Evolutionary conservation across 2,888 invertebrate species (phyloP), one percentile per base, ranked within the genome.

Genomic region (Eubasilissa splendida): DNA sequence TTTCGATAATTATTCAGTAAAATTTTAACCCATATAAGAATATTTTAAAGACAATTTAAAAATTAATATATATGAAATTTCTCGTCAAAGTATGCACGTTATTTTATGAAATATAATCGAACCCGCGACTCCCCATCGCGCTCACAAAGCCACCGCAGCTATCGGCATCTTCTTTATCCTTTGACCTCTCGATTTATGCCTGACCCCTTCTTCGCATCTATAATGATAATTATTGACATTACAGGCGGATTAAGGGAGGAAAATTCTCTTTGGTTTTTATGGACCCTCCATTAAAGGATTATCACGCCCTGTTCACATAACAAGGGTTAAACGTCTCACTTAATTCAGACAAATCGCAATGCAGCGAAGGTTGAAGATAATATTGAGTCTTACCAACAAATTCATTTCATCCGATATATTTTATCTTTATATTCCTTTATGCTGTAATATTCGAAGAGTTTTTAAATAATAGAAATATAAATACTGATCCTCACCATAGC

Each of bases 271-370:
- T 22, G 22, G 52, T 68, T 68, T 68, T 68, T 68, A 42, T 42
- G 52, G n/a, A 66, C 2, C 42, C 7, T 42, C 66, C 66, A 68
- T 42, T 68, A 50, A 33, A 42, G 66, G 66, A 68, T 68, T 68
- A 68, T 68, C 42, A 10, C 66, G 66, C 66, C 66, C 50, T 52
- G 50, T 42, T 68, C 66, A 50, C 52, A 12, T 68, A 68, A 9
- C 14, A 68, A 14, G 50, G 66, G 66, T 68, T 68, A 68, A 68
- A 68, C 66, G 66, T 50, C 66, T 68, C 66, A 68, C 66, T 68
- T 68, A 68, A 50, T n/a, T 52, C 33, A n/a, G 14, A 50, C 66
- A 33, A 52, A 52, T 52, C 66, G 7, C 42, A 4, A n/a, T 42
- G n/a, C 14, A 9, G 52, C 42, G 42, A 42, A 42, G 42, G 42